Base-by-base conservation (phyloP, 2,113 vertebrate species). In the Eubucco bourcierii region DNA sequence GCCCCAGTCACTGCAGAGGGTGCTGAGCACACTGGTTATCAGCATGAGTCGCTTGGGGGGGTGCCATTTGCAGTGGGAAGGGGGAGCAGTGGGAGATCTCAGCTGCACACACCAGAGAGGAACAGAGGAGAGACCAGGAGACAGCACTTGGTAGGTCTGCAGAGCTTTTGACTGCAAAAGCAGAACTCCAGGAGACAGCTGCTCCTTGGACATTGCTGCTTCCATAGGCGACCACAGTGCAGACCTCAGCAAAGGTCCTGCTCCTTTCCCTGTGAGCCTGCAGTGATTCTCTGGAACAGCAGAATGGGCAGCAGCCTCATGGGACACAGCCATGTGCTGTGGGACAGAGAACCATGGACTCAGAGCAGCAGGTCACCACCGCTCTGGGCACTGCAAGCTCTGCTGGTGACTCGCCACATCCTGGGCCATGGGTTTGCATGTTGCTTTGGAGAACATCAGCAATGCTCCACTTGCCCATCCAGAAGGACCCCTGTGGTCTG, bases 381-480 rank as follows among this genome's bases (percentile, higher is more conserved):
- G 4, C 28, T 21, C 16, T 0, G 20, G 16, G 20, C 29, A 31
- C 39, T n/a, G 58, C 4, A 1, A 56, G 15, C 39, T 15, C 58
- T 0, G 0, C 71, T 6, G 34, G 24, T 15, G 5, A 10, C 67
- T 61, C 53, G 4, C 13, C 10, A 3, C 1, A 0, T 31, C 59
- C 73, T 10, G 34, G 25, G 15, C 1, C 0, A 4, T 24, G 65
- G 34, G 27, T 41, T n/a, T 37, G 25, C 34, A 2, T 13, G 47
- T 9, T 24, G 39, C 5, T 39, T 21, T 21, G 5, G n/a, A 47
- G 44, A 19, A 27, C 10, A 3, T 9, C 1, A 7, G 25, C 25
- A 10, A 8, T 6, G 41, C 18, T 72, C 39, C 44, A 14, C 25
- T 25, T 37, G 50, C 61, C 27, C 1, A 0, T 9, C 12, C 17